Base-by-base conservation (phyloP, 2,797 vertebrate genomes). In the Molossus alvarezi region DNA sequence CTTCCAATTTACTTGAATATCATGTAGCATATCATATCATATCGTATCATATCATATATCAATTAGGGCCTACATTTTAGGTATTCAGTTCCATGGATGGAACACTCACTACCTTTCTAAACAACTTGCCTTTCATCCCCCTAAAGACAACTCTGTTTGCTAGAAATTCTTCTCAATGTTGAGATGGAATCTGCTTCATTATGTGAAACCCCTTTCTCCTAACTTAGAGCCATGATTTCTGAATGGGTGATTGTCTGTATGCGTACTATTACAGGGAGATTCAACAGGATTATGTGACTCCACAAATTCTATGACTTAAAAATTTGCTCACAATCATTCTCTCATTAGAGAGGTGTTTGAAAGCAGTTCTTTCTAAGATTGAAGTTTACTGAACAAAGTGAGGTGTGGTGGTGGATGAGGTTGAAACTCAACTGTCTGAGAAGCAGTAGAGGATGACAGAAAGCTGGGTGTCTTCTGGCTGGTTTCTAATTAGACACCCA, bases 151-250 rank as follows among this genome's bases (percentile, higher is more conserved):
- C 5, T 64, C 20, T 79, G 33, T 62, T 65, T 67, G 23, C 33
- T 77, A 82, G 69, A 85, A 90, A 69, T 75, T 69, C 23, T 84
- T 85, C 77, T 12, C 58, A 37, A 65, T 48, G n/a, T 5, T 93
- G 45, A 87, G 37, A 73, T 53, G 11, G 84, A 53, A 71, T 58
- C 27, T 80, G 51, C 51, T 67, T 83, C 60, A 51, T 80, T 48
- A 72, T 82, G 18, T 92, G 82, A 86, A 88, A 41, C 17, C 3
- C 12, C 12, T 37, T 71, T 18, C 21, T 95, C 45, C 53, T 51
- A 71, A 87, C 7, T 89, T 79, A n/a, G 58, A 82, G 23, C 17
- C 33, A 21, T 41, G 21, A 37, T 25, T 94, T 85, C 82, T 41
- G 21, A 88, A 67, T 51, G 6, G 53, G 55, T 73, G 69, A 53